phyloP scores from a whole-genome alignment of 2,888 invertebrate genomes.

The Diaphora mendica region DNA sequence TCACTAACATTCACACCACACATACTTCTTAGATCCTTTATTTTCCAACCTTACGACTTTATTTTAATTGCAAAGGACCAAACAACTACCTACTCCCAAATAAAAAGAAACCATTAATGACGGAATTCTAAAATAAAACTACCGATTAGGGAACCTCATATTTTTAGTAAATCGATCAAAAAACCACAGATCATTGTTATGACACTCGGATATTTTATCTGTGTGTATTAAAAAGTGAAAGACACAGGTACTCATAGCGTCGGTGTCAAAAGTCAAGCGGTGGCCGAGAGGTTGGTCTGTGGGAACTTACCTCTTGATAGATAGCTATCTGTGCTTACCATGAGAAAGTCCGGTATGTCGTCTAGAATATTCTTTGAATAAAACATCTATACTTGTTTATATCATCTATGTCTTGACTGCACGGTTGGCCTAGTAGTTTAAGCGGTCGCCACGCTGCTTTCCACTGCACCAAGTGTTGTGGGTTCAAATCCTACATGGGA shows the following conservation, averaged over 20 bases:
- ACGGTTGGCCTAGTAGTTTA: too few relatives aligned
- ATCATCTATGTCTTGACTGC: too few relatives aligned
- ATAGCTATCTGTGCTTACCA: not conserved
- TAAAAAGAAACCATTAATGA: too few relatives aligned
- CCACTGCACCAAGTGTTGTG: too few relatives aligned
- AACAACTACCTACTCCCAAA: too few relatives aligned
- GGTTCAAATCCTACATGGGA: too few relatives aligned
- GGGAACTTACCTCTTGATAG: constrained; percentile 45
- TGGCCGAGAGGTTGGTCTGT: constrained; percentile 11
- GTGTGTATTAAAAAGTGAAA: constrained; percentile 40
- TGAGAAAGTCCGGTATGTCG: not conserved
- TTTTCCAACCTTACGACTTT: too few relatives aligned
- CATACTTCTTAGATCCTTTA: too few relatives aligned
- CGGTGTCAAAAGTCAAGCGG: constrained; percentile 51
- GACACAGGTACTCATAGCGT: constrained; percentile 22
- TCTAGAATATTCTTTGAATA: constrained; percentile 1
- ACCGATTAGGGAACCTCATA: not conserved
- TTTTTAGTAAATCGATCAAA: not conserved
- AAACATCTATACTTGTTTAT: too few relatives aligned
- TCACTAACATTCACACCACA: too few relatives aligned
- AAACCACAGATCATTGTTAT: not conserved
- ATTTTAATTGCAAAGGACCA: too few relatives aligned
- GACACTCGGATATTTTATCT: not conserved
- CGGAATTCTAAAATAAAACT: not conserved
- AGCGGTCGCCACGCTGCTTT: too few relatives aligned